A percentile compares a stretch with the other conserved stretches of the same genome.
These are phyloP conservation scores for Papilio dardanus DNA, from an alignment of 1,140 invertebrate genomes.

Conservation along the genomic window DNA sequence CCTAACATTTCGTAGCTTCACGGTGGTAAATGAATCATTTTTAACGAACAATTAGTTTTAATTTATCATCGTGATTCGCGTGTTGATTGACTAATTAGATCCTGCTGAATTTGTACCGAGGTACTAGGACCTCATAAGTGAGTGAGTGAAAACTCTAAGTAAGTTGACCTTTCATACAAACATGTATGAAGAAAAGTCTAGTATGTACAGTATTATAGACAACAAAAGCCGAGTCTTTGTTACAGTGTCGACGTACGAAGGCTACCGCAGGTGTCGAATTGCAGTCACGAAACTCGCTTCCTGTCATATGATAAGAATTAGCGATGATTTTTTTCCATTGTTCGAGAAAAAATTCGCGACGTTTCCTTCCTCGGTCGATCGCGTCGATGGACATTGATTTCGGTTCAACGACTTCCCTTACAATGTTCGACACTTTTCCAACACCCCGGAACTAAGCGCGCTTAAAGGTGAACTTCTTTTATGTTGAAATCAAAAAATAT, in stretches of 20 bases:
- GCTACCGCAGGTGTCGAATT: constrained; percentile 9
- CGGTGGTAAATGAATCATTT: constrained; percentile 6
- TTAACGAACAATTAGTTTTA: constrained; percentile 22
- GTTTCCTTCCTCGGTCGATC: constrained; percentile 16
- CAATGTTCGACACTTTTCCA: not conserved
- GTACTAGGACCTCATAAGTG: no score
- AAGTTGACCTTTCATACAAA: no score
- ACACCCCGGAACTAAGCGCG: no score
- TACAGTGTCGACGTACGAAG: not conserved
- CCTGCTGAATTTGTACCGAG: not conserved
- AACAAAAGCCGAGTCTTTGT: not conserved
- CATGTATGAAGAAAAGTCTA: not conserved
- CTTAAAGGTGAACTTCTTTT: no score
- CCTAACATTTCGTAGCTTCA: not conserved
- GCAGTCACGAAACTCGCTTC: constrained; percentile 14
- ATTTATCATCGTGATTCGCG: not conserved
- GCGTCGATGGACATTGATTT: not conserved
- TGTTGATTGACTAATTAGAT: not conserved
- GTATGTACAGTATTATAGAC: not conserved
- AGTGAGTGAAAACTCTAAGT: no score
- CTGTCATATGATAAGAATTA: constrained; percentile 16
- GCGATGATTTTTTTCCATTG: constrained; percentile 6
- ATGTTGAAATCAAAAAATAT: no score
- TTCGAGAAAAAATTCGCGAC: constrained; percentile 1
- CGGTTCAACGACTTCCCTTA: not conserved